Conservation (phyloP, 2,797 vertebrate species). For the Melopsittacus undulatus region DNA sequence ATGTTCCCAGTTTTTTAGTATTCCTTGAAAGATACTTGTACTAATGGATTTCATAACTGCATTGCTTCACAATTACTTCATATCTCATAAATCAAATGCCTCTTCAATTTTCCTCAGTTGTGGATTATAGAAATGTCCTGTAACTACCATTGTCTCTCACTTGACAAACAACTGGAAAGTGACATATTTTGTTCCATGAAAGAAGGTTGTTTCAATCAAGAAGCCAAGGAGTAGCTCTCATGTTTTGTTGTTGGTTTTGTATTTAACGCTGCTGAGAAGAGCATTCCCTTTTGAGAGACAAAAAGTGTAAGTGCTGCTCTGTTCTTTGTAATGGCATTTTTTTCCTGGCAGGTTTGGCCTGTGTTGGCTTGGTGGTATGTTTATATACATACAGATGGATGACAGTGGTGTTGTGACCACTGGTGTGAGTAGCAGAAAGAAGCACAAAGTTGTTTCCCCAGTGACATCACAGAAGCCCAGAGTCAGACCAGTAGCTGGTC, state of each 20-base stretch:
- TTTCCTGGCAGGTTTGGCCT: background rate
- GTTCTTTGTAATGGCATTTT: background rate
- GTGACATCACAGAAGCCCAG: background rate
- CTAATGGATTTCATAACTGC: slow-evolving; percentile 37
- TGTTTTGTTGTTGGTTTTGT: background rate
- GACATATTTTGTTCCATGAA: background rate
- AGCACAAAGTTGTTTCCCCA: background rate
- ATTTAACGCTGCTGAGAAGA: background rate
- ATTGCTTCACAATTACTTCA: slow-evolving; percentile 10
- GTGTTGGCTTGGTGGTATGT: background rate
- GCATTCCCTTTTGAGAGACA: background rate
- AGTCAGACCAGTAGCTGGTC: background rate
- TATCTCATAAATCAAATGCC: slow-evolving; percentile 15
- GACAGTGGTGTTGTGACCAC: background rate
- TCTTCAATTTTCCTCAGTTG: slow-evolving; percentile 22
- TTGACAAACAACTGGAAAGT: background rate
- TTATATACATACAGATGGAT: background rate
- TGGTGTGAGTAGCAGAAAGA: background rate
- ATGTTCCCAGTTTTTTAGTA: background rate
- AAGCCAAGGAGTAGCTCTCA: background rate
- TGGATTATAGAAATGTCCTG: background rate
- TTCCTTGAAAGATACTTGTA: slow-evolving; percentile 14
- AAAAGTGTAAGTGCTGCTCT: background rate
- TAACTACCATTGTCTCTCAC: background rate
- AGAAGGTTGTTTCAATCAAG: background rate